Evolutionary conservation across 37 sponge, comb jelly and placozoan species (phyloP), one percentile per base, ranked within the genome.

Genomic region (Aphrocallistes beatrix): DNA sequence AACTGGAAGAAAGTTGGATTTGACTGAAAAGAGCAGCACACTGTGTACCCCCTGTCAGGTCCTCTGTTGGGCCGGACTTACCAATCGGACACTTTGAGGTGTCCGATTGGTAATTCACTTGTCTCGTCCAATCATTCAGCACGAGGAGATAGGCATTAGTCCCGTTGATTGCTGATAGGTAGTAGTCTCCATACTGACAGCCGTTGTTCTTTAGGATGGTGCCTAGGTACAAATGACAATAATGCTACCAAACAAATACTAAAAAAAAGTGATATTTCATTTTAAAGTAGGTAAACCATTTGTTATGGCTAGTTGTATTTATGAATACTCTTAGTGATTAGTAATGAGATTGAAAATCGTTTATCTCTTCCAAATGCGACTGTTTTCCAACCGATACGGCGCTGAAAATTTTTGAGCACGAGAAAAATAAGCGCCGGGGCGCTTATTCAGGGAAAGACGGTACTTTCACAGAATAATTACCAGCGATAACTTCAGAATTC

Each of bases 1-100:
- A 60, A 13, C 75, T 60, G 8, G 75, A 3, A 25, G 75, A 25
- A 32, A 60, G 25, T 13, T 60, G 75, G 25, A 60, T 60, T 60
- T 60, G 17, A 60, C 75, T 60, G 75, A 60, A 60, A 32, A 60
- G 75, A 25, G 17, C 75, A 60, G 75, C 32, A 60, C 75, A 60
- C n/a, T 60, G 75, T 19, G 75, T 60, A 19, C 75, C 75, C 21
- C 75, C 75, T 32, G 75, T 60, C 21, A 60, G 49, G 49, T 47
- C 17, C 17, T 21, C 13, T 13, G 49, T 60, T 19, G 75, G 75
- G 6, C 75, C 75, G 3, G 75, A 60, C n/a, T 60, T 21, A 6
- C 28, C 75, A 32, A 13, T 32, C n/a, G 34, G 75, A n/a, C n/a
- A n/a, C n/a, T n/a, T n/a, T n/a, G n/a, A n/a, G n/a, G n/a, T n/a